phyloP scores from a whole-genome alignment of 2,888 invertebrate genomes.

The Drosophila buzzatii region DNA sequence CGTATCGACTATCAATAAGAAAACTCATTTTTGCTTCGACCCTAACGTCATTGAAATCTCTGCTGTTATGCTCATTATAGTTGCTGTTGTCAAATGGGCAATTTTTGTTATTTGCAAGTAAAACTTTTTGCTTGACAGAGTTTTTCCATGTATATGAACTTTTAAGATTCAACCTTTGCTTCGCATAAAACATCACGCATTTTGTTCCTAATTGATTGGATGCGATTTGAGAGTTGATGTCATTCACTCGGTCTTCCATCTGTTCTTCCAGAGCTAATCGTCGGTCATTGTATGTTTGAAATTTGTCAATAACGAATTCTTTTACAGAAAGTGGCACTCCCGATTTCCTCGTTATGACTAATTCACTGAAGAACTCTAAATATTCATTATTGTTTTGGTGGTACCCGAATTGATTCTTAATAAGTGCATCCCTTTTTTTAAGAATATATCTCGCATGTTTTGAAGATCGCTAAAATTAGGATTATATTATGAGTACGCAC shows the following conservation, averaged over 20 bases:
- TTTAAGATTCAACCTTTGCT: too few species aligned
- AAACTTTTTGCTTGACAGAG: too few species aligned
- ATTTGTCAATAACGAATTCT: not conserved
- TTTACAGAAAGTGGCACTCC: not conserved
- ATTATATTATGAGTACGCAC: not conserved
- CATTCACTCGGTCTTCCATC: not conserved
- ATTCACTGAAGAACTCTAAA: not conserved
- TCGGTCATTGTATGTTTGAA: not conserved
- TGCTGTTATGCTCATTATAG: too few species aligned
- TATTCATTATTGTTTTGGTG: not conserved
- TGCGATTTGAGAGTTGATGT: too few species aligned
- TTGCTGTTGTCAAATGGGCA: too few species aligned
- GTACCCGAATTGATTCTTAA: not conserved
- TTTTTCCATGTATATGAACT: too few species aligned
- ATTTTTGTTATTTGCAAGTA: too few species aligned
- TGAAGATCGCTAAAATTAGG: not conserved
- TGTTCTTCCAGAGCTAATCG: not conserved
- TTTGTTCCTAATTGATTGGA: too few species aligned
- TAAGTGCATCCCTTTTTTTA: not conserved
- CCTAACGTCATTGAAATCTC: too few species aligned
- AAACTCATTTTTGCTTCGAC: too few species aligned
- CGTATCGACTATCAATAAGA: too few species aligned
- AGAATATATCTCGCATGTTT: not conserved
- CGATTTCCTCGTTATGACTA: not conserved
- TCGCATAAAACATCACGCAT: too few species aligned